phyloP scores from a whole-genome alignment of 2,797 vertebrate genomes.

The Anomalospiza imberbis region DNA sequence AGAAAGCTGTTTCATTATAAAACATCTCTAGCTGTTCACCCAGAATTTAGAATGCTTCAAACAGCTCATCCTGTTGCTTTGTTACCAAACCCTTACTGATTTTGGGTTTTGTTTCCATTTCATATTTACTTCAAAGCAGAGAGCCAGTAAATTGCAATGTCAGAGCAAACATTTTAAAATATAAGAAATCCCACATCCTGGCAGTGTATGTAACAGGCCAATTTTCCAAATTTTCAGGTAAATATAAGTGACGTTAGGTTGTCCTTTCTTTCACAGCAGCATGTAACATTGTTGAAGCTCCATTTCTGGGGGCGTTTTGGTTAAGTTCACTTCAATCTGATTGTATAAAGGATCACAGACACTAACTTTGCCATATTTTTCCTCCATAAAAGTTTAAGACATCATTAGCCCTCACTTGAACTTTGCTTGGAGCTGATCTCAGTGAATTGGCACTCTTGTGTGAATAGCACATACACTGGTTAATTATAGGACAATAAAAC shows the following conservation, averaged over 20 bases:
- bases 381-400: conserved; percentile 16
- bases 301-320: conserved; percentile 7
- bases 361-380: conserved; percentile 1
- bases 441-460: neutral
- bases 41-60: neutral
- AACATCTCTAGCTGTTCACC: neutral
- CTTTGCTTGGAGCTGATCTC: neutral
- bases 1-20: neutral
- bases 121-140: neutral
- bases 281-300: neutral
- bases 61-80: neutral
- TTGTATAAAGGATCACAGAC: conserved; percentile 17
- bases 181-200: neutral
- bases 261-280: neutral
- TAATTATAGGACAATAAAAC: neutral
- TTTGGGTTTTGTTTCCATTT: neutral
- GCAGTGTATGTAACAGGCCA: neutral
- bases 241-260: neutral
- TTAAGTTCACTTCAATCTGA: conserved; percentile 2
- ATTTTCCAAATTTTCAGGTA: neutral
- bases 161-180: neutral
- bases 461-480: neutral
- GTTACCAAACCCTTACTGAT: neutral
- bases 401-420: conserved; percentile 12
- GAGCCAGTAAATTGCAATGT: neutral